phyloP scores from a whole-genome alignment of 2,113 vertebrate species.

The Maccullochella peelii region DNA sequence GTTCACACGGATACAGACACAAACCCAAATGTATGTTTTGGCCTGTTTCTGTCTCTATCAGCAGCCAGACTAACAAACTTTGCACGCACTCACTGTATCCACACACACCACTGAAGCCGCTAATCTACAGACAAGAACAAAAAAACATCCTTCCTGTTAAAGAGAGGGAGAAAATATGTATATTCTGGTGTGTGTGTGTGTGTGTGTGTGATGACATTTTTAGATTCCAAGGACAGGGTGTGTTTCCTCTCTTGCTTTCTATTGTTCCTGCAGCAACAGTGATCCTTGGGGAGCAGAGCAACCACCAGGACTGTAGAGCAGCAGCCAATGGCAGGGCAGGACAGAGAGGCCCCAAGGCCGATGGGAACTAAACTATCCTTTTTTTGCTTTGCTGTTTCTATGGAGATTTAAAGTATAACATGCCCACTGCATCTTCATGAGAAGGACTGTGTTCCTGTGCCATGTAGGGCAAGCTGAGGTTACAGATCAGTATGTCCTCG shows the following conservation, averaged over 20 bases:
- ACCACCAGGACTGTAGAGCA: constrained; percentile 32
- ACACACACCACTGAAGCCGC: constrained; percentile 5
- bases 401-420: constrained; percentile 20
- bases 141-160: constrained; percentile 62
- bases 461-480: neutral
- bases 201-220: constrained; percentile 75
- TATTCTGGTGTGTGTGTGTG: constrained; percentile 20
- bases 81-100: constrained; percentile 1
- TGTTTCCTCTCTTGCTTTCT: constrained; percentile 79
- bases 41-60: constrained; percentile 13
- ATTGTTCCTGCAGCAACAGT: constrained; percentile 79
- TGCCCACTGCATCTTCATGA: neutral
- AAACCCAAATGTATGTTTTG: neutral
- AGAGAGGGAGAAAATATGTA: constrained; percentile 25
- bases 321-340: constrained; percentile 40
- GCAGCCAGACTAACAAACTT: constrained; percentile 41
- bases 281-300: constrained; percentile 59
- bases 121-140: constrained; percentile 57
- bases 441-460: neutral
- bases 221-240: constrained; percentile 86
- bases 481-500: neutral
- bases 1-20: neutral
- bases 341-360: constrained; percentile 22
- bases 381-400: constrained; percentile 20
- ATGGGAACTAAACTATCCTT: constrained; percentile 31